Base-by-base conservation (phyloP, 2,113 vertebrate genomes). In the Hylia prasina region DNA sequence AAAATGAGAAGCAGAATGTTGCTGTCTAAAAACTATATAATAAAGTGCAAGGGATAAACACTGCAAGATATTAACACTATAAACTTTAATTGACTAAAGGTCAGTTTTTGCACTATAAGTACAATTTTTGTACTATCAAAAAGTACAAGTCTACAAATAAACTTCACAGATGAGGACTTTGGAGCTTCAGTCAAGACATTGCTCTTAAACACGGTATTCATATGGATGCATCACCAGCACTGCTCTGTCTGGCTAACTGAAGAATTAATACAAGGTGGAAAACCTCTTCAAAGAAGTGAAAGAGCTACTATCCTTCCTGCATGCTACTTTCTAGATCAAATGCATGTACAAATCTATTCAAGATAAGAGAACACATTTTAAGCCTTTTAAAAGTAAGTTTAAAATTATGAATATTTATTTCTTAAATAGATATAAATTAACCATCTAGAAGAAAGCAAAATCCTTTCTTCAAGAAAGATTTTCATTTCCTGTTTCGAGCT, bases 191-290 rank as follows among this genome's bases (percentile, higher is more conserved):
- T 69, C 51, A 65, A 73, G 53, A 56, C n/a, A 28, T 57, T 87
- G 8, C 19, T 80, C 18, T 89, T 64, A n/a, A 4, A 13, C 1
- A 3, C 1, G 4, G 4, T 22, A 12, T 12, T 39, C 6, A 47
- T 4, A 11, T 23, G 24, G 73, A 69, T 56, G 7, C 12, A 54
- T 25, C 4, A 42, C 13, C 35, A 71, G 11, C 13, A 17, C 6
- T 76, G 3, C 4, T 71, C 28, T 80, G 13, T 56, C 37, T 63
- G 18, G 14, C 6, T 65, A 53, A 40, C 0, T 31, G 45, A 53
- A 79, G 13, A 56, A 70, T 28, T 75, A 70, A 81, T 33, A 18
- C 15, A 33, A 75, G 75, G 10, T 58, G 35, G 40, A 92, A 77
- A 16, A 8, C 31, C 8, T 90, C 18, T 50, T 39, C 33, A 50